Evolutionary conservation across 1,140 invertebrate species (phyloP), one percentile per base, ranked within the genome.

Genomic region (Lepidostoma basale): DNA sequence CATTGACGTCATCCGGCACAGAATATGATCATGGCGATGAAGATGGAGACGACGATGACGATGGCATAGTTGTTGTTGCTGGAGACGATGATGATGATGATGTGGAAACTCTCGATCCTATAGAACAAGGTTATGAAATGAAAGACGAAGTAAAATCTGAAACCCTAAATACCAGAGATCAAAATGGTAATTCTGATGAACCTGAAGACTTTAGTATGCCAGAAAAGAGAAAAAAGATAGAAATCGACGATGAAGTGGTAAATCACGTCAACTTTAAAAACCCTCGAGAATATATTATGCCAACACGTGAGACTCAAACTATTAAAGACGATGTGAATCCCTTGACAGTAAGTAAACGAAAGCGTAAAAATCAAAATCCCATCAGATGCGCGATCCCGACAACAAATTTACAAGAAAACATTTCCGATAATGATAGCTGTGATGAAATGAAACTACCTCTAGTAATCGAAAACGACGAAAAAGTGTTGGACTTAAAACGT

Each of bases 351-450:
- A 72, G 62, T 76, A 89, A 89, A 59, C 81, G 95, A 47, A 96
- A 97, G 81, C 83, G 96, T 49, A 98, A 98, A 81, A 96, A 90
- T 74, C 90, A 94, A 74, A 96, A 97, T 78, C 96, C 95, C 0
- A 95, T 92, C 0, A 86, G 94, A 63, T 93, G 90, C 76, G 85
- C 91, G 0, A 78, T 88, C 3, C 83, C 86, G 14, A 77, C 62
- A n/a, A 45, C 66, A 10, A 65, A 67, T 12, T 18, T 33, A 6
- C 39, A 36, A n/a, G 39, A 65, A 62, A 39, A 60, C 4, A 58
- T 28, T 8, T 68, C 70, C 14, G 70, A 72, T 54, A 72, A 68
- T 33, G 70, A 72, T 40, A 68, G 66, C 25, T 36, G 36, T 39
- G 70, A 72, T 16, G 70, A 42, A 33, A 42, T 54, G n/a, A 68